Evolutionary conservation across 2,113 vertebrate genomes (phyloP).

Genomic region (Chascanopsetta lugubris): DNA sequence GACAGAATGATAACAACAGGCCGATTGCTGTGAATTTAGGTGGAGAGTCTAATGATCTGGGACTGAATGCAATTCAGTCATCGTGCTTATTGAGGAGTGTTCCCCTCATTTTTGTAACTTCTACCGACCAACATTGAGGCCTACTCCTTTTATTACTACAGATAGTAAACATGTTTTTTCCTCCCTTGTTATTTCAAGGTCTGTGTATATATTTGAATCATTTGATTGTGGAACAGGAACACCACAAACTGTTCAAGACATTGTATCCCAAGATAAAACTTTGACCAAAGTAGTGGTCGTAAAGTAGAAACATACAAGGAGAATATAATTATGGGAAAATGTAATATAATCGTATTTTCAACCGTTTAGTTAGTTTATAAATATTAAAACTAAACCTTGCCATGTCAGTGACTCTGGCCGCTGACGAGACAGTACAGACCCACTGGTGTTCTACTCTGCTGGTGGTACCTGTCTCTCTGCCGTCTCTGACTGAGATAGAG

Average conservation of each 20-base stretch:
- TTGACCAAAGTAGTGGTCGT: constrained; percentile 13
- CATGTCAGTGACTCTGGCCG: no score
- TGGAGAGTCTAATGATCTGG: constrained; percentile 12
- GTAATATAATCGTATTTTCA: no score
- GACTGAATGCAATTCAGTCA: constrained; percentile 9
- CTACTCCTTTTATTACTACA: constrained; percentile 23
- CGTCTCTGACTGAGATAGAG: not conserved
- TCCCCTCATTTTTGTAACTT: not conserved
- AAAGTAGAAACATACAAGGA: no score
- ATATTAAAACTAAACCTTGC: no score
- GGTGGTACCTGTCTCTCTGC: not conserved
- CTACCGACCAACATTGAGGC: constrained; percentile 8
- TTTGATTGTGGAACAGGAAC: constrained; percentile 18
- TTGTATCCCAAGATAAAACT: constrained; percentile 22
- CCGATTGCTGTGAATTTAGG: constrained; percentile 5
- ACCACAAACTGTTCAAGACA: constrained; percentile 21
- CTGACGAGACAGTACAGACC: no score
- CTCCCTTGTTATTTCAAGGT: constrained; percentile 15
- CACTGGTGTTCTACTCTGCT: no score
- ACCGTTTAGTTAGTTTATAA: no score
- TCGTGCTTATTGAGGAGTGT: constrained; percentile 11
- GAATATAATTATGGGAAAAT: no score
- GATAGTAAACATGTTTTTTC: constrained; percentile 1
- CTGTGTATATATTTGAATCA: constrained; percentile 20
- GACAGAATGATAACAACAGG: constrained; percentile 13